These are phyloP conservation scores for Anagyrus pseudococci DNA, from an alignment of 2,888 invertebrate species.

Conservation along the genomic window DNA sequence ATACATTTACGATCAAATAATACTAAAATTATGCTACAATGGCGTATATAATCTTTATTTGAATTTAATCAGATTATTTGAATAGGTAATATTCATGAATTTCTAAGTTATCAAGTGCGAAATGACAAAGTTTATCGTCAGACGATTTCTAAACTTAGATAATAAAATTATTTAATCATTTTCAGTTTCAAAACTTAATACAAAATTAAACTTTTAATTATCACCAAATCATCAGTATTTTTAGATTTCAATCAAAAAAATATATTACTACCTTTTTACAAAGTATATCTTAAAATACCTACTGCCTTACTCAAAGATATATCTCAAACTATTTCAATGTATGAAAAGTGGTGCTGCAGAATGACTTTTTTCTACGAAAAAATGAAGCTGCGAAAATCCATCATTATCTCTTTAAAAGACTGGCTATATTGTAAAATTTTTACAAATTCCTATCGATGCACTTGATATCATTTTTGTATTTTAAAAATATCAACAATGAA, in stretches of 20 bases:
- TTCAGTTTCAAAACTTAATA: slow-evolving; percentile 6
- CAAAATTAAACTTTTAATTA: background rate
- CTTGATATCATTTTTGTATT: slow-evolving; percentile 31
- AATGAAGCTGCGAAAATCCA: slow-evolving; percentile 16
- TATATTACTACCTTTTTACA: slow-evolving; percentile 4
- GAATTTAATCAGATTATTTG: slow-evolving; percentile 18
- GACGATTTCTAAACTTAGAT: slow-evolving; percentile 17
- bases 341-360: slow-evolving; percentile 22
- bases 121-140: slow-evolving; percentile 2
- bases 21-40: slow-evolving; percentile 53
- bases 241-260: slow-evolving; percentile 3
- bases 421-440: slow-evolving; percentile 28
- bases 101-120: slow-evolving; percentile 34
- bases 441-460: slow-evolving; percentile 30
- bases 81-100: slow-evolving; percentile 10
- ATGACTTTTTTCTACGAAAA: slow-evolving; percentile 16
- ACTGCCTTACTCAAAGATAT: slow-evolving; percentile 33
- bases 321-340: slow-evolving; percentile 20
- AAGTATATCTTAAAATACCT: slow-evolving; percentile 13
- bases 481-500: slow-evolving; percentile 13
- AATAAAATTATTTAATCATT: slow-evolving; percentile 12
- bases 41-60: slow-evolving; percentile 43
- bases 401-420: slow-evolving; percentile 33
- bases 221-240: slow-evolving; percentile 9
- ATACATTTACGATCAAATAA: slow-evolving; percentile 57